Evolutionary conservation across 2,797 vertebrate species (phyloP).

Genomic region (Dicrostonyx torquatus): DNA sequence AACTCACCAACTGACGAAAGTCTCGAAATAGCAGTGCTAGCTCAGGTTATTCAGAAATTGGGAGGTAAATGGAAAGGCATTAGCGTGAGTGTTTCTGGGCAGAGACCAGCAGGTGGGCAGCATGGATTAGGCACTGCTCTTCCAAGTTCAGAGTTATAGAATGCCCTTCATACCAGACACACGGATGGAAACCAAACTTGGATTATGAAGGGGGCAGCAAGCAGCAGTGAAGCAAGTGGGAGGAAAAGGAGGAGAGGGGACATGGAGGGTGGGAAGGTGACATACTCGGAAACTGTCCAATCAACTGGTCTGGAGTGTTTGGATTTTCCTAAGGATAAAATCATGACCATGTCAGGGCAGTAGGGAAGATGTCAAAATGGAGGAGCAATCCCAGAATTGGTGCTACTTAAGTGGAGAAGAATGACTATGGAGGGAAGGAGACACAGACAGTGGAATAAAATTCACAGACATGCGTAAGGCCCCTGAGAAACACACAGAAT

Average conservation of each 20-base stretch:
- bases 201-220: background rate
- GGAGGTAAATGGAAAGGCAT: background rate
- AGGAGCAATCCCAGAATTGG: background rate
- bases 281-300: background rate
- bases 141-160: background rate
- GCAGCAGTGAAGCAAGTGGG: rapidly evolving
- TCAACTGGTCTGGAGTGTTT: background rate
- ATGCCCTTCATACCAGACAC: background rate
- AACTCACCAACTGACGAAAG: background rate
- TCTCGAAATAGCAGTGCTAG: background rate
- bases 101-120: background rate
- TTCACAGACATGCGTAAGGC: background rate
- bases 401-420: background rate
- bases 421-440: background rate
- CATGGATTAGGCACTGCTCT: background rate
- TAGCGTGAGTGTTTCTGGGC: background rate
- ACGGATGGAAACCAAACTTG: background rate
- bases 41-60: background rate
- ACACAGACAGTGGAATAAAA: background rate
- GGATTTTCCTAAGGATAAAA: background rate
- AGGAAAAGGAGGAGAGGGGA: background rate
- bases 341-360: too few relatives aligned
- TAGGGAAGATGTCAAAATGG: background rate
- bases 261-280: background rate
- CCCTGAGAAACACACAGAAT: background rate